Evolutionary conservation across 2,113 vertebrate genomes (phyloP), one percentile per base, ranked within the genome.

Genomic region (Psammodynastes pulverulentus): DNA sequence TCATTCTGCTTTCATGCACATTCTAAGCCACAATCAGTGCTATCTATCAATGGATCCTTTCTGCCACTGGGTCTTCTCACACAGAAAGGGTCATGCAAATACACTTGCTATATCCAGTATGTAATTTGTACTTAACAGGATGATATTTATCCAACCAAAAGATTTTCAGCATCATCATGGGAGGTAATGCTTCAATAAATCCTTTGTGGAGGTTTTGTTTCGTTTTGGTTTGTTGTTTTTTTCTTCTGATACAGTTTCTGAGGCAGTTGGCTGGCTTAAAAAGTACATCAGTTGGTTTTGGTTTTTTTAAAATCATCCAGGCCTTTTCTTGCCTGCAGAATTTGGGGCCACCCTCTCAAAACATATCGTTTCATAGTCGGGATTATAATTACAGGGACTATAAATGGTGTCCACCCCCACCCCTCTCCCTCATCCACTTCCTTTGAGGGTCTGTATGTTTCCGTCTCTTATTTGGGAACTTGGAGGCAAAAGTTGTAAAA

Each of bases 61-160:
- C 88, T 91, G 89, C 89, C 89, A 29, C 67, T 56, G 10, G 87
- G 92, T 26, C 43, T 93, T 96, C 95, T 97, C 96, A 96, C 24
- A 62, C 93, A 96, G 96, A 96, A 92, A 91, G 93, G 93, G 95
- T 96, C 95, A 93, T 95, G 95, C 96, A 96, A 97, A 98, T 95
- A 96, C 96, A 98, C 98, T 97, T 98, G 93, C 97, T 97, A 96
- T 95, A 98, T 98, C 97, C 97, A 97, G 97, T 98, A 98, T 98
- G 98, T 98, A 98, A 98, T 98, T 97, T 98, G 97, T 97, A 97
- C 98, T 98, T 97, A 98, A 97, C 93, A 93, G 96, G 97, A 95
- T 97, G 96, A 98, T 97, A 97, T 98, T 97, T 94, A 90, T 96
- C 94, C 91, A 94, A 93, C 96, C 97, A 93, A 96, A 94, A 96